Conservation (phyloP, 2,888 invertebrate genomes). For the Melanophora roralis region DNA sequence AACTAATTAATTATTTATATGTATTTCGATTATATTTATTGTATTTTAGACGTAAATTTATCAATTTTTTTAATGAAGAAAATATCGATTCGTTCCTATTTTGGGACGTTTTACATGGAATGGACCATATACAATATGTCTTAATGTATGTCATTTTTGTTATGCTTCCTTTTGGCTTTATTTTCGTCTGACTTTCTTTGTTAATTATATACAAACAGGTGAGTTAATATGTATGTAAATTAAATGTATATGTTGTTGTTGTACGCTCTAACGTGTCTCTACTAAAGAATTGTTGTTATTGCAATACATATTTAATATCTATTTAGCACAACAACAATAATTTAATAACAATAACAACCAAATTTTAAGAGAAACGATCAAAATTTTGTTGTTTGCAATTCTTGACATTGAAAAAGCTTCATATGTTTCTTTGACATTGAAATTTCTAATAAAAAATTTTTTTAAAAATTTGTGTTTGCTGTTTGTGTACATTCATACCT, state of each 20-base stretch:
- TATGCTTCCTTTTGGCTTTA: conserved; percentile 33
- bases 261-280: neutral
- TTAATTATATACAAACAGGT: conserved; percentile 23
- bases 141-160: too few species aligned
- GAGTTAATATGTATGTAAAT: neutral
- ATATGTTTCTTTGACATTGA: conserved; percentile 55
- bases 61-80: too few species aligned
- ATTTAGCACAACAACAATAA: neutral
- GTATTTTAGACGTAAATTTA: too few species aligned
- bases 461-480: conserved; percentile 30
- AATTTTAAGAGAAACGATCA: neutral
- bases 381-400: conserved; percentile 25
- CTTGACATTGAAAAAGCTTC: conserved; percentile 60
- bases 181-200: neutral
- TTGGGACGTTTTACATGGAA: too few species aligned
- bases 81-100: neutral
- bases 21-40: too few species aligned
- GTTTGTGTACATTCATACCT: neutral
- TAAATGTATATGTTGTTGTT: conserved; percentile 10
- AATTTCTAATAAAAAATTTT: conserved; percentile 30
- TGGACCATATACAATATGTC: too few species aligned
- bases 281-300: neutral
- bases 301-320: conserved; percentile 7
- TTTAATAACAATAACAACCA: neutral
- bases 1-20: too few species aligned